Evolutionary conservation across 2,113 vertebrate genomes (phyloP).

Genomic region (Echinops telfairi): DNA sequence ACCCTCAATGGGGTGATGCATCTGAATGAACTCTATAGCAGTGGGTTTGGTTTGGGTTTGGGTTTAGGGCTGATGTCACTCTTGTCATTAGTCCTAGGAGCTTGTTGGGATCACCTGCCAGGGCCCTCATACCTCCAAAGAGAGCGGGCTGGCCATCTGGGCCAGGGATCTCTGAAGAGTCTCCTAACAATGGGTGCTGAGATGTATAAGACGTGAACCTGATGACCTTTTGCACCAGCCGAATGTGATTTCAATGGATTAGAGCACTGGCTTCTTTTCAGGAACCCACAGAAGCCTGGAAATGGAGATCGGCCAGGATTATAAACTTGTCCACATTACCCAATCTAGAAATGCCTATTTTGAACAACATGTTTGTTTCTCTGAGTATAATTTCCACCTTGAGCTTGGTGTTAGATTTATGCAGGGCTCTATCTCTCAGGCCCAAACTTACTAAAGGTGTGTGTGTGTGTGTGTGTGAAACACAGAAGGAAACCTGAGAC

Average conservation of each 20-base stretch:
- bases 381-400: conserved; percentile 61
- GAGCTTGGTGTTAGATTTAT: background rate
- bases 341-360: conserved; percentile 66
- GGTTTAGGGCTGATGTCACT: too few species aligned
- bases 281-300: conserved; percentile 72
- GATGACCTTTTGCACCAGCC: conserved; percentile 42
- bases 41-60: too few species aligned
- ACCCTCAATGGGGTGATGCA: too few species aligned
- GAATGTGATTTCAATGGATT: conserved; percentile 61
- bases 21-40: too few species aligned
- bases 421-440: background rate
- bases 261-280: conserved; percentile 49
- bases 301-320: conserved; percentile 58
- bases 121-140: too few species aligned
- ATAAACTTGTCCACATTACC: conserved; percentile 51
- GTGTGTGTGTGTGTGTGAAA: background rate
- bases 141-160: too few species aligned
- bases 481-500: background rate
- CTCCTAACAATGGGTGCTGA: too few species aligned
- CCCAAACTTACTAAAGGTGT: too few species aligned
- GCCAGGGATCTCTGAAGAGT: too few species aligned
- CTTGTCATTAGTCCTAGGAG: too few species aligned
- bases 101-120: too few species aligned
- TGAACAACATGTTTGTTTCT: conserved; percentile 52
- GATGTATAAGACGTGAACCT: background rate